Evolutionary conservation across 2,797 vertebrate genomes (phyloP), one percentile per base, ranked within the genome.

Genomic region (Clarias fuscus): DNA sequence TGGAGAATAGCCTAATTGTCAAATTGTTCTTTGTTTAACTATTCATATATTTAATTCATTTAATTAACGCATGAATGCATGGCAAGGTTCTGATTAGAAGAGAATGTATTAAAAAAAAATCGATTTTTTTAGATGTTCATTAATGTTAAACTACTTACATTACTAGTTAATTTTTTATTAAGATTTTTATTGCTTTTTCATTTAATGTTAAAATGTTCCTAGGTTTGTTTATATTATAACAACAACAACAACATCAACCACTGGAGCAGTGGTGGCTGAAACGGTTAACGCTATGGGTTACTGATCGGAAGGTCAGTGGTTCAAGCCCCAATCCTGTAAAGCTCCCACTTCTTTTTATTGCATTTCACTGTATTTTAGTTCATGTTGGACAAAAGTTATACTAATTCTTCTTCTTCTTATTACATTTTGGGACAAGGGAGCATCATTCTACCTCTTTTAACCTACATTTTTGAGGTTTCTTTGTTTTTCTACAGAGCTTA

Each of bases 51-150:
- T 84, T 82, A 86, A 84, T 85, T 86, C 71, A 86, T 89, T 90
- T 90, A 90, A 88, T 88, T 89, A 91, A 72, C 79, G 84, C 84
- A 86, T 88, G 81, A 89, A 88, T 83, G 56, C 48, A n/a, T 27
- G 40, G 70, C 64, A 75, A 53, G 86, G 71, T 86, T 89, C 58
- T 87, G 84, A 83, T 82, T 86, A 85, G 33, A 71, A 85, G 76
- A 83, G 62, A 79, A 85, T 76, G 72, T 62, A 40, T 27, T 78
- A 0, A 37, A 37, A 64, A 64, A 78, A 77, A 61, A 17, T 87
- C 89, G 2, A 33, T 65, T 84, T 77, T 30, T 61, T 48, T 48
- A 8, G 48, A 24, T 78, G 27, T 33, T 37, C 37, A 61, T 79
- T 61, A 37, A 62, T 62, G 14, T 61, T 11, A 40, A 62, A 37